These are phyloP conservation scores for Crepidodera aurea DNA, from an alignment of 2,888 invertebrate genomes.

Conservation along the genomic window DNA sequence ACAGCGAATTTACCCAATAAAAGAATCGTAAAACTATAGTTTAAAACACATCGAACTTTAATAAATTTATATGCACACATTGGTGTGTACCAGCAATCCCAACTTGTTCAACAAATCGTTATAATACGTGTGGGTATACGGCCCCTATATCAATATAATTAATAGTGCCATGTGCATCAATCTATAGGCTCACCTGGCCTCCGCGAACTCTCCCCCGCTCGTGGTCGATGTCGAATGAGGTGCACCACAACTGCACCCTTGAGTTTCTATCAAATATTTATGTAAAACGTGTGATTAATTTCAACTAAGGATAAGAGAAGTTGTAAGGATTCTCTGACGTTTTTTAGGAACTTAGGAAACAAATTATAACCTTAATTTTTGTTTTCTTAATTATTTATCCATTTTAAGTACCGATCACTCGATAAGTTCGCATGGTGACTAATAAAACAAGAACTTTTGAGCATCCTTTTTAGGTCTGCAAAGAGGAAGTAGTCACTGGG, in stretches of 20 bases:
- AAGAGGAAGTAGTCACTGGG: too few species aligned
- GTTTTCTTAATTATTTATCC: too few species aligned
- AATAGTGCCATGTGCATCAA: constrained; percentile 56
- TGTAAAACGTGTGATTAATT: too few species aligned
- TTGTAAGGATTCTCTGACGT: too few species aligned
- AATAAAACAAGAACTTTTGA: too few species aligned
- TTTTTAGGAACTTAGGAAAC: too few species aligned
- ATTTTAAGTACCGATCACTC: too few species aligned
- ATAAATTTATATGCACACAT: constrained; percentile 7
- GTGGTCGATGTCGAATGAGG: constrained; percentile 17
- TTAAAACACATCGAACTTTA: constrained; percentile 5
- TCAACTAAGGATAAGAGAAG: too few species aligned
- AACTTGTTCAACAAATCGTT: constrained; percentile 41
- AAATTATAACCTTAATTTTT: too few species aligned
- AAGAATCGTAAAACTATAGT: neutral
- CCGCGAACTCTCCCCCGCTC: constrained; percentile 42
- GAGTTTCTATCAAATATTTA: too few species aligned
- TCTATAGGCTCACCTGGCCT: constrained; percentile 54
- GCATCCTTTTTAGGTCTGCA: too few species aligned
- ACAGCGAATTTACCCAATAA: neutral
- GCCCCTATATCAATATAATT: constrained; percentile 50
- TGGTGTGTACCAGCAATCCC: constrained; percentile 32
- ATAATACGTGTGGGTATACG: constrained; percentile 38
- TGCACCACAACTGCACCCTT: neutral
- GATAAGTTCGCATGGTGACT: too few species aligned